Base-by-base conservation (phyloP, 2,888 invertebrate genomes). In the Scrobipalpa costella region DNA sequence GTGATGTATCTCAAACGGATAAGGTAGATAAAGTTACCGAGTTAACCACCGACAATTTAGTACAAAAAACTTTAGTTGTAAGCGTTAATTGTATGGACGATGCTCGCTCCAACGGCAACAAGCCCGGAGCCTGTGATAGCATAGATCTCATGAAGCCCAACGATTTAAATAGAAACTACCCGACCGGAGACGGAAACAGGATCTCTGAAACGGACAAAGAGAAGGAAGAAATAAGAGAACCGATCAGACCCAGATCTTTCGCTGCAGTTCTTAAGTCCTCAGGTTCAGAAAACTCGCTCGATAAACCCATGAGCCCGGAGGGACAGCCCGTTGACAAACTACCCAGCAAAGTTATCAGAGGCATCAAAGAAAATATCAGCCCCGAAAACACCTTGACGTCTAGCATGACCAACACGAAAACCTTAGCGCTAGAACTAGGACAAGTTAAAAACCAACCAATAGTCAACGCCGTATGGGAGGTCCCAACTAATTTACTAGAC, bases 351-450 rank as follows among this genome's bases (percentile, higher is more conserved):
- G 82, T 93, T 5, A 93, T 93, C 60, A 78, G 92, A 70, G 92
- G 93, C 6, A 93, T 94, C 13, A 94, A 94, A 78, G 94, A 94
- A 72, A 94, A 94, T 71, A 93, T 93, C 1, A 93, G 93, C 64
- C 94, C 94, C 0, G 93, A 94, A 69, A 93, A 94, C 63, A 94
- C 93, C 0, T 66, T 92, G 8, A 92, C 88, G 0, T 85, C 89
- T 0, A 89, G 85, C 60, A 86, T 87, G 81, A 85, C 83, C 0
- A 86, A 86, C 58, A 86, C 88, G 0, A 85, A 85, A 72, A 82
- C 88, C 0, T 66, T 91, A 62, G 87, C 84, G 0, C 75, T 81
- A 44, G 91, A 91, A 66, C 63, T 91, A 58, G 77, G 73, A 67
- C 83, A 87, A 63, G 74, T 79, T 0, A 86, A 80, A 66, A 84